Base-by-base conservation (phyloP, 2,888 invertebrate species). In the Cataglyphis altisquamis region DNA sequence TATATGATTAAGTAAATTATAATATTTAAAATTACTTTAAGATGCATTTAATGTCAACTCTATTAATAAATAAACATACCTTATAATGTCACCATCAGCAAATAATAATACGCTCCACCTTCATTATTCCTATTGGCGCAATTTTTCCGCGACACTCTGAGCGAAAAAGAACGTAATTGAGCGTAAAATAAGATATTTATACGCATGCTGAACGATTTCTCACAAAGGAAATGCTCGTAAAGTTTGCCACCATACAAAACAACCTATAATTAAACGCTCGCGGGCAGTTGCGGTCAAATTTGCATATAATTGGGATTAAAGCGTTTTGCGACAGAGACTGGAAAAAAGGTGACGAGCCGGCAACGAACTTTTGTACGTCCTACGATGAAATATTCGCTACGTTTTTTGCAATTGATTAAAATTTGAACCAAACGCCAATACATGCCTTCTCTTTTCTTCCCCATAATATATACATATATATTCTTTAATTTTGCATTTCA, bases 301-400 rank as follows among this genome's bases (percentile, higher is more conserved):
- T 86, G 84, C 86, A 86, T 88, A 86, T 86, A 88, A 91, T 90
- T 87, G 81, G 72, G 73, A 88, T 90, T 87, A 89, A 87, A 87
- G 57, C 86, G 72, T 82, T 48, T 32, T 75, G 32, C 55, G 78
- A 48, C 10, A 39, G 52, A 66, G 83, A 86, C 73, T 41, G 73
- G 73, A 67, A 66, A 67, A 66, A 70, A 18, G 57, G 10, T n/a
- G 62, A 6, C 48, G 55, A 41, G 55, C 25, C 18, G 29, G 45
- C 62, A 32, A 64, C 21, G 12, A 55, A 57, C 36, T 70, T 74
- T 85, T 86, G 87, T 83, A 39, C 41, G 25, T 3, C n/a, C 52
- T 52, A 4, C 9, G 84, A 85, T 87, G 85, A 85, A 66, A 57
- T 70, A 83, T 88, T 84, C 66, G 72, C 77, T 32, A 15, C 62